These are phyloP conservation scores for Aricia agestis DNA, from an alignment of 1,140 invertebrate species.

Conservation along the genomic window DNA sequence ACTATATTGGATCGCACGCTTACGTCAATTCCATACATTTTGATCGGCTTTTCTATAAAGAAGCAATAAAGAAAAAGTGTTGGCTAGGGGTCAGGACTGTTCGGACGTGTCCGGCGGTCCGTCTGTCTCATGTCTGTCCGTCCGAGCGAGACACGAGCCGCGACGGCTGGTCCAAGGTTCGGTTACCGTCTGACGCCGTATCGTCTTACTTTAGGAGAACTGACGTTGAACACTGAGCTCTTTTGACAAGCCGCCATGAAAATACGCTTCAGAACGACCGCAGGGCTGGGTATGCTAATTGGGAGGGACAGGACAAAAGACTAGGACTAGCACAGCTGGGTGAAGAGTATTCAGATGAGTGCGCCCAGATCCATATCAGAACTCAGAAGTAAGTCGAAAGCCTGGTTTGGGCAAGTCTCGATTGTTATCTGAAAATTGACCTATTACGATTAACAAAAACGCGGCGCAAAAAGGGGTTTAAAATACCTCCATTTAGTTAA, in stretches of 20 bases:
- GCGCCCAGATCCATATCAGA: background rate
- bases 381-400: too few relatives aligned
- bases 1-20: too few relatives aligned
- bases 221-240: constrained; percentile 7
- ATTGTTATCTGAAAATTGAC: too few relatives aligned
- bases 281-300: background rate
- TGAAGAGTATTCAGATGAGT: background rate
- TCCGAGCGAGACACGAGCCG: constrained; percentile 43
- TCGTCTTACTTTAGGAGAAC: constrained; percentile 39
- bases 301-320: background rate
- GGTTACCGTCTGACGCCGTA: constrained; percentile 59
- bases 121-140: constrained; percentile 54
- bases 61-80: too few relatives aligned
- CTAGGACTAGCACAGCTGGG: background rate
- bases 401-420: too few relatives aligned
- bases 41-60: too few relatives aligned
- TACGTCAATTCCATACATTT: too few relatives aligned
- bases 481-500: too few relatives aligned
- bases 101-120: constrained; percentile 41
- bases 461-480: too few relatives aligned
- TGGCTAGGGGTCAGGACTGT: constrained; percentile 8
- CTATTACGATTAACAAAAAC: too few relatives aligned
- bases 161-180: constrained; percentile 51
- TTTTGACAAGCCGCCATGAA: constrained; percentile 4
- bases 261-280: background rate